Evolutionary conservation across 2,113 vertebrate genomes (phyloP), one percentile per base, ranked within the genome.

Genomic region (Trematocara marginatum): DNA sequence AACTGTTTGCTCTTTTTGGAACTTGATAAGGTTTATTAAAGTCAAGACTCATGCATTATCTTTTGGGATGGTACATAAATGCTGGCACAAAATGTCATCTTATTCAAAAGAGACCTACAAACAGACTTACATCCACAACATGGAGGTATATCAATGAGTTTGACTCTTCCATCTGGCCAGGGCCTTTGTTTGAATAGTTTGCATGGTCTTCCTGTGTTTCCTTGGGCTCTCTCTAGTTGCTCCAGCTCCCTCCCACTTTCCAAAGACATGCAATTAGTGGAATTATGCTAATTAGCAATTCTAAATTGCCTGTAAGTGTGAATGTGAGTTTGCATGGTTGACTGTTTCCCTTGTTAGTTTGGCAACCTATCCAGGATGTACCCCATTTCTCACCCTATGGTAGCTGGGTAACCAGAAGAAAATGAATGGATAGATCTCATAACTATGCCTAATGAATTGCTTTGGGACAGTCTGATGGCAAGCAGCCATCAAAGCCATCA

Each of bases 261-360:
- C 10, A 64, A 12, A 64, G 34, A 38, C 59, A 20, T 38, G 10
- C 34, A 64, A 38, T 38, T 38, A 20, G 59, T 64, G 59, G 16
- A 35, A 64, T 64, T 64, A 12, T 2, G 4, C 18, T 38, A 64
- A 38, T 7, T 64, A 20, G 10, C 6, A 0, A 38, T 64, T 38
- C 34, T 64, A 38, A 38, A 38, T 64, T 64, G 34, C 18, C 34
- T n/a, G 18, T 64, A 7, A 10, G 59, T 38, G 34, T 38, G 6
- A 64, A 64, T 12, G 34, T 64, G 18, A 64, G 59, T n/a, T 64
- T 64, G 31, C 34, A 64, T 38, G 59, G 34, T n/a, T 64, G 59
- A n/a, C 34, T 64, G 34, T 64, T 38, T 38, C 18, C 34, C 59
- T 38, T 38, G 34, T 0, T 3, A 38, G 59, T 38, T 64, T 64